phyloP scores from a whole-genome alignment of 2,113 vertebrate genomes.

The Gopherus flavomarginatus region DNA sequence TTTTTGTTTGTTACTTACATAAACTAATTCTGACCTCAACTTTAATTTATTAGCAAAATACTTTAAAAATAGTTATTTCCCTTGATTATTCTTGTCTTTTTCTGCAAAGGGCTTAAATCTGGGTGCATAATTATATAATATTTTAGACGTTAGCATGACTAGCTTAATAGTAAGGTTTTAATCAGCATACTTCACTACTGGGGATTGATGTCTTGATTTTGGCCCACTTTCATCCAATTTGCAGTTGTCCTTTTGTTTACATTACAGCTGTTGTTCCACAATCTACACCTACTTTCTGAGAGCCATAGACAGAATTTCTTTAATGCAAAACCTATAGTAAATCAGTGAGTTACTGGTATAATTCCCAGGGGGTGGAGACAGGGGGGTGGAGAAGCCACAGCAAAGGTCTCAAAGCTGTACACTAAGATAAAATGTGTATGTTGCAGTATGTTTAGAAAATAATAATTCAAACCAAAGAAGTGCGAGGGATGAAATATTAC shows the following conservation, averaged over 20 bases:
- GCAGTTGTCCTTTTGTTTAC: slow-evolving; percentile 24
- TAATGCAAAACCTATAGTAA: neutral
- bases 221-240: slow-evolving; percentile 28
- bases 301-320: neutral
- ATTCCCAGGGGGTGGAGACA: neutral
- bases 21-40: slow-evolving; percentile 59
- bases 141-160: slow-evolving; percentile 49
- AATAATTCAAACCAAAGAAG: neutral
- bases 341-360: neutral
- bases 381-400: neutral
- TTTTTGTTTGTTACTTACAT: slow-evolving; percentile 56
- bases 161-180: slow-evolving; percentile 62
- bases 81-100: slow-evolving; percentile 63
- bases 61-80: slow-evolving; percentile 69
- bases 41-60: slow-evolving; percentile 74
- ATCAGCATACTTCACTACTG: slow-evolving; percentile 26
- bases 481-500: neutral
- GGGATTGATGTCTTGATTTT: slow-evolving; percentile 58
- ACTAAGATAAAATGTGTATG: neutral
- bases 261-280: neutral
- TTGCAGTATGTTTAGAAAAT: neutral
- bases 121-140: slow-evolving; percentile 31
- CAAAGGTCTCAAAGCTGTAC: neutral
- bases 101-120: slow-evolving; percentile 39
- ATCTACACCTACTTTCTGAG: slow-evolving; percentile 12